Percentiles rank a stretch among this genome's conserved stretches.
Conservation (phyloP, 2,113 vertebrate species). For the Anguilla rostrata region DNA sequence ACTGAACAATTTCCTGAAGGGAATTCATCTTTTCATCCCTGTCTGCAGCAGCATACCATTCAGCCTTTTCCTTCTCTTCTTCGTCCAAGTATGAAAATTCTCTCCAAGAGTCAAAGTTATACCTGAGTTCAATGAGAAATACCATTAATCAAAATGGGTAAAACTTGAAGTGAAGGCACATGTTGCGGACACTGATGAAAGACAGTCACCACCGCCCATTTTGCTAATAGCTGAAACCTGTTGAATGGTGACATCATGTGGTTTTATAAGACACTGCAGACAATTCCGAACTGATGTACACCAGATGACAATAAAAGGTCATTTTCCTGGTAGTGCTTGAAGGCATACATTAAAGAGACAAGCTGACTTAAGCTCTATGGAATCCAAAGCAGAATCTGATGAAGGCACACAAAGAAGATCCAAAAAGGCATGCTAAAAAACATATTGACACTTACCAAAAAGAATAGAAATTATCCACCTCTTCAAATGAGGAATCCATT, state of each 20-base stretch:
- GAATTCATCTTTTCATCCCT: not conserved
- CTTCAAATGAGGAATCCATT: slow-evolving; percentile 86
- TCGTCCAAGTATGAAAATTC: slow-evolving; percentile 99
- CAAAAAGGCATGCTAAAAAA: not conserved
- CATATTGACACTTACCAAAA: slow-evolving; percentile 80
- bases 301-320: not conserved
- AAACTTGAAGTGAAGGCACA: not conserved
- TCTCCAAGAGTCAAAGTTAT: slow-evolving; percentile 99
- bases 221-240: not conserved
- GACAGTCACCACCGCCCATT: not conserved
- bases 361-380: not conserved
- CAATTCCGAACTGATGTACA: not conserved
- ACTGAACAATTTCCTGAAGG: too few species aligned
- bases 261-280: not conserved
- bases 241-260: slow-evolving; percentile 12
- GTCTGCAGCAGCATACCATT: slow-evolving; percentile 80
- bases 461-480: slow-evolving; percentile 96
- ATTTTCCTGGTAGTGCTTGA: not conserved
- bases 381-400: not conserved
- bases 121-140: slow-evolving; percentile 67
- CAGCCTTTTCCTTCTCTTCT: slow-evolving; percentile 98
- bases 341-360: not conserved
- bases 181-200: not conserved
- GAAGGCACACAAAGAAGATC: not conserved
- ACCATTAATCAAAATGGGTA: not conserved